phyloP scores from a whole-genome alignment of 1,140 invertebrate genomes.

The Periplaneta americana region DNA sequence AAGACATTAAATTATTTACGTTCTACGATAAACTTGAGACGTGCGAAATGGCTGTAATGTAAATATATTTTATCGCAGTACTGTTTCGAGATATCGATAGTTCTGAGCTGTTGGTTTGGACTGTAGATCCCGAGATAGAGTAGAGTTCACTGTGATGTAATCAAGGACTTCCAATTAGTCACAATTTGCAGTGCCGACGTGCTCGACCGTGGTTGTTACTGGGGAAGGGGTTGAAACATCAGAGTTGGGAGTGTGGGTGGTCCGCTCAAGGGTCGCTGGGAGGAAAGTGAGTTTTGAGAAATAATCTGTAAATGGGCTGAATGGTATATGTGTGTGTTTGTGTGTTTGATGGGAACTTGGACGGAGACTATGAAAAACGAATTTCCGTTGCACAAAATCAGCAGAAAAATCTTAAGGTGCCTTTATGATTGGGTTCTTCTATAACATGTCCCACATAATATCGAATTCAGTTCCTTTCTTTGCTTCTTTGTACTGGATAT shows the following conservation, averaged over 20 bases:
- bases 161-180: neutral
- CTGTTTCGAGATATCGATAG: neutral
- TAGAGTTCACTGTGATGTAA: neutral
- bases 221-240: neutral
- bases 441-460: too few species aligned
- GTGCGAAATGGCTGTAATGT: too few species aligned
- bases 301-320: neutral
- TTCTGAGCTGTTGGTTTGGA: neutral
- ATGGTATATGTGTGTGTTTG: neutral
- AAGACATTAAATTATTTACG: too few species aligned
- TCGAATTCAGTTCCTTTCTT: too few species aligned
- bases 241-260: neutral
- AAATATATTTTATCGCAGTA: too few species aligned
- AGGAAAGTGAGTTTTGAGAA: neutral
- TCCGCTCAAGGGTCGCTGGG: neutral
- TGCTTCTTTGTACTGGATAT: too few species aligned
- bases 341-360: too few species aligned
- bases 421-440: too few species aligned
- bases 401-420: too few species aligned
- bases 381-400: too few species aligned
- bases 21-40: too few species aligned
- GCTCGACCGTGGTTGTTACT: neutral
- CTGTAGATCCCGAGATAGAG: neutral
- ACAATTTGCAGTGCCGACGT: neutral
- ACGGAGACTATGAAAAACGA: too few species aligned